Evolutionary conservation across 2,113 vertebrate species (phyloP), one percentile per base, ranked within the genome.

Genomic region (Lasiurus borealis): DNA sequence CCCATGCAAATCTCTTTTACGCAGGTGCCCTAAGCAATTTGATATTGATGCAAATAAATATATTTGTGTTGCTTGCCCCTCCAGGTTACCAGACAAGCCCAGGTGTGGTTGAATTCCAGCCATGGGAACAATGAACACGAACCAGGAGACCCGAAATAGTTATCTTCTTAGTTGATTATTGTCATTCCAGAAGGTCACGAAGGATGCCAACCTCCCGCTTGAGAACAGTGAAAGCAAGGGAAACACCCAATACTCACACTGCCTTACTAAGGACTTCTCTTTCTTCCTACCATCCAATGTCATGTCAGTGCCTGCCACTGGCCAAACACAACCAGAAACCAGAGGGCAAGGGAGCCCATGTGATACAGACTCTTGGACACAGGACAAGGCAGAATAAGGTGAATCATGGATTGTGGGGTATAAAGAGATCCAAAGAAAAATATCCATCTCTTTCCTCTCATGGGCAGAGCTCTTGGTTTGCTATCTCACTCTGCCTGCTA

Each of bases 11-110:
- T n/a, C 29, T 96, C 81, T 59, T 93, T 94, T 82, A 92, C 40
- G 62, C 72, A 85, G 78, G 59, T 83, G 14, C 83, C 80, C 75
- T 93, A 18, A 62, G 82, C 46, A 95, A 91, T 88, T 72, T 83
- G 89, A 94, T 91, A 93, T 54, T 69, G 57, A 93, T 94, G 69
- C 85, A 96, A 88, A 94, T 93, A 96, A 69, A 83, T 27, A 68
- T 27, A 69, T 94, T 82, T 85, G 85, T 86, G 92, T 88, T 81
- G 72, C 29, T 83, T 88, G 50, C 46, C 73, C 54, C 29, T 94
- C 57, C 13, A 88, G 82, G 57, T 96, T 88, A 87, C 76, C 77
- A 95, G 78, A 62, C 62, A 73, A 88, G 59, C 46, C 69, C 52
- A 94, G 89, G 82, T 36, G 36, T 48, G 68, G 86, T 82, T 81